Base-by-base conservation (phyloP, 2,113 vertebrate species). In the Shinisaurus crocodilurus region DNA sequence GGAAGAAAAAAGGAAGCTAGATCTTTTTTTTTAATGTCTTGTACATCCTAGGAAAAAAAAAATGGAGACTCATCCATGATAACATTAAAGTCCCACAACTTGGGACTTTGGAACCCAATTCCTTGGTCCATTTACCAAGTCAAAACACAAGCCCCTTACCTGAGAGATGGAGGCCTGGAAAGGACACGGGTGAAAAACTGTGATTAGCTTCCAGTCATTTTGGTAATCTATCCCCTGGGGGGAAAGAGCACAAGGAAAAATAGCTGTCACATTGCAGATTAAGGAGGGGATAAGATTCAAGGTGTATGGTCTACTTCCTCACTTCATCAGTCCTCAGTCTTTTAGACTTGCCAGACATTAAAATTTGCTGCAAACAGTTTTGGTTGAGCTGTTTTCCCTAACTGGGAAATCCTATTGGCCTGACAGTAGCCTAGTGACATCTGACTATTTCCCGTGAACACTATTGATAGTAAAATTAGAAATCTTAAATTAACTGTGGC, bases 121-220 rank as follows among this genome's bases (percentile, higher is more conserved):
- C 79, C 8, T 18, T 67, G 16, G 50, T 43, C 65, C 60, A 65
- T 76, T 6, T 75, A 32, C 15, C 89, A 93, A 88, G 82, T 3
- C 5, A 92, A 27, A 13, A 13, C 27, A 34, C 0, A 2, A 65
- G 50, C 3, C 0, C 0, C 88, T 96, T 95, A 97, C 97, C 96
- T 75, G 90, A 29, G 92, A 87, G 63, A 27, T 23, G 13, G 90
- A 92, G 20, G 43, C 50, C 90, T 97, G 98, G 95, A 97, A 98
- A 87, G 96, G 96, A 88, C 98, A 98, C 3, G 96, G 94, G 89
- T 96, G 98, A 94, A 99, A 99, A 75, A 99, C 95, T 12, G 97
- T 98, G 95, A 99, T 98, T 91, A 99, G 95, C 95, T 99, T 99
- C 99, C 99, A 99, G 94, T 99, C 98, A 7, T 98, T 97, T 63